Conservation (phyloP, 2,797 vertebrate species). For the Gambusia yucatana region DNA sequence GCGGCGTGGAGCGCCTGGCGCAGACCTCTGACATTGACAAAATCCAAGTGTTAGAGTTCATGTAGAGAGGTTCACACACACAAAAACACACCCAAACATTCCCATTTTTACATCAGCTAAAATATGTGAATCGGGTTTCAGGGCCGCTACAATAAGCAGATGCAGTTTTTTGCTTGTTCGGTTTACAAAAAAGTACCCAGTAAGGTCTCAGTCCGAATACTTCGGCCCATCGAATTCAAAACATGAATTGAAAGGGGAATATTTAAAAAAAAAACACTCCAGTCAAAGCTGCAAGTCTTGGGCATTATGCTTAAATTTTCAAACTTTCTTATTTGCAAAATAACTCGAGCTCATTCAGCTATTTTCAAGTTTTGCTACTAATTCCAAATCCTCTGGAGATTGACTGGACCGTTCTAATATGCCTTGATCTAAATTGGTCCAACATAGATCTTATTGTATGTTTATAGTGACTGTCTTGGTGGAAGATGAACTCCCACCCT, state of each 20-base stretch:
- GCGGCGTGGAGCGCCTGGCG: conserved; percentile 70
- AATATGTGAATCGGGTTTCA: conserved; percentile 27
- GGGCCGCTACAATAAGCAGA: conserved; percentile 47
- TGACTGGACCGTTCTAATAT: not conserved
- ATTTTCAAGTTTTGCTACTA: not conserved
- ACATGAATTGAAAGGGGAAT: not conserved
- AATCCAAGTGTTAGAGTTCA: conserved; percentile 67
- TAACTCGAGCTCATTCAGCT: not conserved
- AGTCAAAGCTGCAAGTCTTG: not conserved
- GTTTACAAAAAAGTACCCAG: not conserved
- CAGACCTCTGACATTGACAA: conserved; percentile 76
- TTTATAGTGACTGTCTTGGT: not conserved
- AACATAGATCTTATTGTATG: not conserved
- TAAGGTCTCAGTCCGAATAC: not conserved
- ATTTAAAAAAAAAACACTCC: no score
- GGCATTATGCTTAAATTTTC: not conserved
- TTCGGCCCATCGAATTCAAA: not conserved
- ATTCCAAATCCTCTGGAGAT: not conserved
- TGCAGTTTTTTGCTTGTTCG: not conserved
- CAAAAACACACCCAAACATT: conserved; percentile 2
- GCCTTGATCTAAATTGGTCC: not conserved
- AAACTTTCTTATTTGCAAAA: not conserved
- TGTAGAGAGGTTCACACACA: conserved; percentile 45
- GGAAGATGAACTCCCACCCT: not conserved
- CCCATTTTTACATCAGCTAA: conserved; percentile 5